phyloP scores from a whole-genome alignment of 2,113 vertebrate species.

The Hypocryptadius cinnamomeus region DNA sequence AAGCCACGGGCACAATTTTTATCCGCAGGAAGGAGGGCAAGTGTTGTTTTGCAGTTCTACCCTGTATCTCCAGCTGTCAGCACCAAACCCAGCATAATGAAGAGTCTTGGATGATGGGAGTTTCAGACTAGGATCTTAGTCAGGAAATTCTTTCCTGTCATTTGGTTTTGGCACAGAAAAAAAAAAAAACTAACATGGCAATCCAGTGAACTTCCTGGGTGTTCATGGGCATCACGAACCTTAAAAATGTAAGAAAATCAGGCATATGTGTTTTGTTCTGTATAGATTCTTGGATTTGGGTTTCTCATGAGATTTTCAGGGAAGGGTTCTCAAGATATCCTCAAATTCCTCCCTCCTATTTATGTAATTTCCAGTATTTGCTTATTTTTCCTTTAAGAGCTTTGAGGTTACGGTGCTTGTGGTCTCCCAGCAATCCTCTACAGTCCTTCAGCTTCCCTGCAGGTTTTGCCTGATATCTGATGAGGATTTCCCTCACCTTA shows the following conservation, averaged over 20 bases:
- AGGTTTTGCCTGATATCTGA: neutral
- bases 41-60: neutral
- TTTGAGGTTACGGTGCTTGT: neutral
- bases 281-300: neutral
- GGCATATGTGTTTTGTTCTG: neutral
- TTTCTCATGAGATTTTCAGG: neutral
- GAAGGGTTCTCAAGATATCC: neutral
- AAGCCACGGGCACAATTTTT: neutral
- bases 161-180: neutral
- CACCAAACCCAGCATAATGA: neutral
- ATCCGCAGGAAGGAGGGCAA: neutral
- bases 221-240: neutral
- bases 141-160: neutral
- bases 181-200: neutral
- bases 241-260: neutral
- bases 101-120: neutral
- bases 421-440: neutral
- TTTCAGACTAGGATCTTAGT: neutral
- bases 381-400: neutral
- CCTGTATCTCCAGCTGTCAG: neutral
- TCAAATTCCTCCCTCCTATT: neutral
- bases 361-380: neutral
- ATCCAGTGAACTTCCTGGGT: neutral
- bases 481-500: neutral
- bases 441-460: neutral